Percentiles rank a stretch among this genome's conserved stretches.
Conservation (phyloP, 2,888 invertebrate species). For the Cosmorhoe ocellata region DNA sequence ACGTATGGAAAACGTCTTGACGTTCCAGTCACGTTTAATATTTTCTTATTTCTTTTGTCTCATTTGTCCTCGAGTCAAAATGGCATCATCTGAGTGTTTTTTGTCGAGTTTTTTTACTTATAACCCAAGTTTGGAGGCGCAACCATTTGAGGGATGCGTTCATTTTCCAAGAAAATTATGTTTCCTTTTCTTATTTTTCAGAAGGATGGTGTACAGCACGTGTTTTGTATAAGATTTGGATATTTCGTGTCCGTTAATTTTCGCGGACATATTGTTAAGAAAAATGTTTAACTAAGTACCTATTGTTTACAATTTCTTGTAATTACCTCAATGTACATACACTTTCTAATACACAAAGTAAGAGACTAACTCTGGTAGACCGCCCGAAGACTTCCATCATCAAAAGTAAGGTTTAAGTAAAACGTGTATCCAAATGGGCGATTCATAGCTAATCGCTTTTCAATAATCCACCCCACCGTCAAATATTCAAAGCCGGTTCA, state of each 20-base stretch:
- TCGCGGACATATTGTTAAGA: too few relatives aligned
- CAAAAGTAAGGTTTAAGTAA: slow-evolving; percentile 6
- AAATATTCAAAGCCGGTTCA: slow-evolving; percentile 18
- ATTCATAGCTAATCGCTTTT: slow-evolving; percentile 18
- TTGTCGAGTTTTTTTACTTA: slow-evolving; percentile 49
- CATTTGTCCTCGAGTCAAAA: slow-evolving; percentile 74
- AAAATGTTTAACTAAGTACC: too few relatives aligned
- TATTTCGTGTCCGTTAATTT: too few relatives aligned
- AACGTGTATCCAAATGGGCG: slow-evolving; percentile 5
- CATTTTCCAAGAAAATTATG: slow-evolving; percentile 20
- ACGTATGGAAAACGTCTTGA: slow-evolving; percentile 63
- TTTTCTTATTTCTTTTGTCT: slow-evolving; percentile 80
- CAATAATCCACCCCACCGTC: slow-evolving; percentile 20
- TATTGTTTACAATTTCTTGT: too few relatives aligned
- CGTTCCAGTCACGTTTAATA: slow-evolving; percentile 78
- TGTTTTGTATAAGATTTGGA: background rate
- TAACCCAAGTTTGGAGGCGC: slow-evolving; percentile 37
- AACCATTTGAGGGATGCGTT: slow-evolving; percentile 36
- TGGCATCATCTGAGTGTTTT: slow-evolving; percentile 67
- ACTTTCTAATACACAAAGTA: too few relatives aligned
- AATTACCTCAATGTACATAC: too few relatives aligned
- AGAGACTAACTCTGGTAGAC: too few relatives aligned
- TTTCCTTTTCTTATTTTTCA: slow-evolving; percentile 15
- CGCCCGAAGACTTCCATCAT: background rate
- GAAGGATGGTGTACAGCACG: slow-evolving; percentile 1